These are phyloP conservation scores for Sycophila sp. DNA, from an alignment of 1,140 invertebrate genomes.

Conservation along the genomic window DNA sequence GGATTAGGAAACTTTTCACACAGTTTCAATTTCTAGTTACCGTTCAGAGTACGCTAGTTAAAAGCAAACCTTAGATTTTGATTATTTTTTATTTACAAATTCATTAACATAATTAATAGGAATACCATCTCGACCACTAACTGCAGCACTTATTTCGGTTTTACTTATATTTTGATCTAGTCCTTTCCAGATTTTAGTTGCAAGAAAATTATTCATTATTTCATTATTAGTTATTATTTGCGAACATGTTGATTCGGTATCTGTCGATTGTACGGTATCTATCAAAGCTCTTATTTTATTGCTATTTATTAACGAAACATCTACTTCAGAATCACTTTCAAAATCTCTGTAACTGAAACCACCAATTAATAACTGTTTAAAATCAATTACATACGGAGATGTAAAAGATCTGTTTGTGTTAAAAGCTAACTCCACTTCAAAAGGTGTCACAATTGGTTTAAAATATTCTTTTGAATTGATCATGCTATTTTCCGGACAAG, in stretches of 20 bases:
- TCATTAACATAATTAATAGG: constrained; percentile 66
- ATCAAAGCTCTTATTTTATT: constrained; percentile 69
- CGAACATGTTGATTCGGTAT: constrained; percentile 55
- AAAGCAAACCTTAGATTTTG: background rate
- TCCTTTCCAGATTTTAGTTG: constrained; percentile 77
- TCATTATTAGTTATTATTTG: constrained; percentile 63
- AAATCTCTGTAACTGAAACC: constrained; percentile 67
- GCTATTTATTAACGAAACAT: constrained; percentile 78
- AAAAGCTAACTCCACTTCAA: constrained; percentile 90
- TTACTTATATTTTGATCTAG: constrained; percentile 78
- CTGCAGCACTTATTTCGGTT: constrained; percentile 70
- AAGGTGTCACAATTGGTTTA: constrained; percentile 90
- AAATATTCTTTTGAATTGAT: constrained; percentile 88
- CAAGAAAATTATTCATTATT: constrained; percentile 70
- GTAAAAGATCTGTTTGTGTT: constrained; percentile 72
- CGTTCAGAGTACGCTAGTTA: too few relatives aligned
- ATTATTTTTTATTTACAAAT: constrained; percentile 38
- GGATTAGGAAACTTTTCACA: too few relatives aligned
- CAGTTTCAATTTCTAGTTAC: too few relatives aligned
- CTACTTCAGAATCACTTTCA: constrained; percentile 60
- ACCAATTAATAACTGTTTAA: constrained; percentile 78
- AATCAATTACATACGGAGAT: constrained; percentile 79
- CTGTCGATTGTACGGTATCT: constrained; percentile 43
- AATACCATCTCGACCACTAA: constrained; percentile 74
- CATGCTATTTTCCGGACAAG: constrained; percentile 88